Conservation (phyloP, 2,113 vertebrate species). For the Odontophorus gujanensis region DNA sequence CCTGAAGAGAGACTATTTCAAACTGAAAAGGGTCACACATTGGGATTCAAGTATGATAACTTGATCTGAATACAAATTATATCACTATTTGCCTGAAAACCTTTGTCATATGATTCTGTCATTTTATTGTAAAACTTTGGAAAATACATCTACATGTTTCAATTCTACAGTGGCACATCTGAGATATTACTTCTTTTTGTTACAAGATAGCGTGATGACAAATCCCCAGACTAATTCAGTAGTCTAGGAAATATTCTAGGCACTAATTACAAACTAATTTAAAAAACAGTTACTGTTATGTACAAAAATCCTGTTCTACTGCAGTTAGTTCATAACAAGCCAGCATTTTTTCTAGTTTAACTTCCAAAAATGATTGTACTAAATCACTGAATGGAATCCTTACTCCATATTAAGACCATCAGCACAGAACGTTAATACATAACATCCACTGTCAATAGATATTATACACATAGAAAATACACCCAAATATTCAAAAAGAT, state of each 20-base stretch:
- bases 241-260: background rate
- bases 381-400: background rate
- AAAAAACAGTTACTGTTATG: background rate
- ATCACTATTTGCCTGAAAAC: background rate
- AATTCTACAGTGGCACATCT: background rate
- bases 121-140: background rate
- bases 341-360: background rate
- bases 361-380: background rate
- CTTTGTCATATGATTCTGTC: background rate
- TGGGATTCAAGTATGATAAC: background rate
- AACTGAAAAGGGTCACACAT: background rate
- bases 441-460: background rate
- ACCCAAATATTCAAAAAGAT: background rate
- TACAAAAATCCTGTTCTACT: background rate
- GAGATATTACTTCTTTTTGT: background rate
- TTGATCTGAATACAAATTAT: background rate
- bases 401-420: fast-evolving
- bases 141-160: background rate
- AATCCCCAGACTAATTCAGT: background rate
- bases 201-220: background rate
- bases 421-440: background rate
- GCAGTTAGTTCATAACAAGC: background rate
- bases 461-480: background rate
- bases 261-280: background rate
- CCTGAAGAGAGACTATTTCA: background rate